These are phyloP conservation scores for Pristionchus fissidentatus DNA, from an alignment of 2,888 invertebrate genomes.

Conservation along the genomic window DNA sequence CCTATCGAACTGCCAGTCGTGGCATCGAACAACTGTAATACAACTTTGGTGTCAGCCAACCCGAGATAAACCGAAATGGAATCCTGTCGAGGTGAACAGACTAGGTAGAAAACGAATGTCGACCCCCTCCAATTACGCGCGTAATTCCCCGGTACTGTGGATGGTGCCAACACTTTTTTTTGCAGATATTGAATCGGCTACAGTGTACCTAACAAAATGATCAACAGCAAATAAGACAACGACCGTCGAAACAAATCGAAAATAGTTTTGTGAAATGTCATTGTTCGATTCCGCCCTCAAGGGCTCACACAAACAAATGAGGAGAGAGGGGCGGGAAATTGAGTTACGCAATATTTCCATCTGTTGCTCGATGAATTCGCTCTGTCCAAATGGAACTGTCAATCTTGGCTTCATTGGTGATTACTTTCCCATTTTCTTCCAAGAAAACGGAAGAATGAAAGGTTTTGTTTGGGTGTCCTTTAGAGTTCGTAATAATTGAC, in stretches of 20 bases:
- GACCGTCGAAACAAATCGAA: background rate
- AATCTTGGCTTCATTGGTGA: constrained; percentile 11
- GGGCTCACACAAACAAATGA: background rate
- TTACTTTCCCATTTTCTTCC: constrained; percentile 26
- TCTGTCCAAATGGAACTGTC: background rate
- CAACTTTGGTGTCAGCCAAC: background rate
- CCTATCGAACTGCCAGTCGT: background rate
- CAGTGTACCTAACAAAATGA: background rate
- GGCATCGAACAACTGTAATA: background rate
- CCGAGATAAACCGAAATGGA: background rate
- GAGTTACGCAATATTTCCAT: background rate
- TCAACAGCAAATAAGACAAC: background rate
- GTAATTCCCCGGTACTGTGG: constrained; percentile 11
- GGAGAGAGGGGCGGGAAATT: background rate
- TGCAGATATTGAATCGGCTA: background rate
- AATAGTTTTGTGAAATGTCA: background rate
- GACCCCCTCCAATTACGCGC: background rate
- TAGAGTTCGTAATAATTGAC: background rate
- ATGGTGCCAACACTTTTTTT: constrained; percentile 2
- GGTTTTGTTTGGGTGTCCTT: background rate
- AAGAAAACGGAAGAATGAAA: background rate
- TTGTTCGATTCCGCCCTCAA: background rate
- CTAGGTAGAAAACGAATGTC: background rate
- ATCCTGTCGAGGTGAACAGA: background rate
- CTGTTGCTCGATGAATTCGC: background rate